Percentiles rank a stretch among this genome's conserved stretches.
phyloP scores from a whole-genome alignment of 1,140 invertebrate genomes.

The Musca domestica region DNA sequence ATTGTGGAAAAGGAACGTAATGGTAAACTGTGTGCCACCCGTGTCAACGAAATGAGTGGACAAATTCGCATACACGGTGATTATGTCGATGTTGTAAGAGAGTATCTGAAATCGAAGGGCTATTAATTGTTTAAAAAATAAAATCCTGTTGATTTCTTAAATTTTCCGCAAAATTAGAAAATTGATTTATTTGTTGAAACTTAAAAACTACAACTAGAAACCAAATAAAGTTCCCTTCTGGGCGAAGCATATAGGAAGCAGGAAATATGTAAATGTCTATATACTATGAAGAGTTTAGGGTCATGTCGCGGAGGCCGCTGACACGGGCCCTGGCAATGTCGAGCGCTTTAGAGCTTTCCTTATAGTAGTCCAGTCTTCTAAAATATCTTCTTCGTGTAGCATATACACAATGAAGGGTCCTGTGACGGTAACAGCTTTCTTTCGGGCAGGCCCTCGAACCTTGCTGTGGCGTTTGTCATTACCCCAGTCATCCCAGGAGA shows the following conservation, averaged over 20 bases:
- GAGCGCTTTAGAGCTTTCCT: slow-evolving; percentile 75
- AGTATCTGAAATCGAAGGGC: slow-evolving; percentile 74
- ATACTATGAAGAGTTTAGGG: not conserved
- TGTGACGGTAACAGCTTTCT: slow-evolving; percentile 84
- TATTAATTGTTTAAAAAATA: slow-evolving; percentile 58
- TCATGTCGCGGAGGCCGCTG: slow-evolving; percentile 13
- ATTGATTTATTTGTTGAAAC: slow-evolving; percentile 14
- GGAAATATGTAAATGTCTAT: no score
- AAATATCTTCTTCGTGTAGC: slow-evolving; percentile 88
- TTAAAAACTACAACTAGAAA: slow-evolving; percentile 17
- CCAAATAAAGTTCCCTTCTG: not conserved
- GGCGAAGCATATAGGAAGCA: no score
- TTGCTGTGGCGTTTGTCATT: slow-evolving; percentile 55
- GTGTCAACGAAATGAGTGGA: slow-evolving; percentile 75
- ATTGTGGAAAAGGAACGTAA: slow-evolving; percentile 61
- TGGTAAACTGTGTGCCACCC: slow-evolving; percentile 61
- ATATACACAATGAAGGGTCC: slow-evolving; percentile 97
- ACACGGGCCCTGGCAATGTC: slow-evolving; percentile 38
- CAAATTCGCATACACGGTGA: slow-evolving; percentile 76
- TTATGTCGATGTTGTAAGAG: slow-evolving; percentile 64
- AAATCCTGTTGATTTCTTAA: not conserved
- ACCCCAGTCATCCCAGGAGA: slow-evolving; percentile 69
- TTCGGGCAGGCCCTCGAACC: slow-evolving; percentile 58
- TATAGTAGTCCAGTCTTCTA: slow-evolving; percentile 93
- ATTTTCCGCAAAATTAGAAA: not conserved